Conservation (phyloP, 2,797 vertebrate species). For the Molossus molossus region DNA sequence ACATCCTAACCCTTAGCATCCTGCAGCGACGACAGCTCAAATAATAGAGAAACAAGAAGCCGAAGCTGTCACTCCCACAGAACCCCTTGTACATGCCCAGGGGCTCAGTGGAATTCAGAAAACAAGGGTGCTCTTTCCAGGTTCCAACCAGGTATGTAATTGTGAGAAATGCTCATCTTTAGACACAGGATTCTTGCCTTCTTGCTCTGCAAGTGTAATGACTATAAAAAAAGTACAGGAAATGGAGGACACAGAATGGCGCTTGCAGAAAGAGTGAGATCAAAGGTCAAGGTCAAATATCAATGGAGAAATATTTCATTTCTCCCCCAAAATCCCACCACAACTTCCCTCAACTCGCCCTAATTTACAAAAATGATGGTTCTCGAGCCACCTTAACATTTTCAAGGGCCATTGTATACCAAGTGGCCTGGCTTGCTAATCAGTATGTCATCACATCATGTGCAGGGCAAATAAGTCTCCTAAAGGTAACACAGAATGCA, state of each 20-base stretch:
- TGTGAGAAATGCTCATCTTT: conserved; percentile 54
- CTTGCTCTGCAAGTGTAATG: conserved; percentile 77
- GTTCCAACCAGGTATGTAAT: conserved; percentile 38
- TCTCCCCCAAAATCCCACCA: conserved; percentile 69
- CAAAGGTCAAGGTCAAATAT: conserved; percentile 83
- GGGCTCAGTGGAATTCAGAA: conserved; percentile 36
- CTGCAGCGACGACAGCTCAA: conserved; percentile 28
- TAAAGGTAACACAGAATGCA: background rate
- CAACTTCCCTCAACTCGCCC: conserved; percentile 66
- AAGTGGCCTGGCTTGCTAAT: background rate
- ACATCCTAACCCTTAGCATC: conserved; percentile 63
- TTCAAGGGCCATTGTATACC: background rate
- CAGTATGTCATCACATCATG: background rate
- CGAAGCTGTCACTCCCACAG: conserved; percentile 33
- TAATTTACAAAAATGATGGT: conserved; percentile 57
- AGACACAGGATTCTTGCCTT: background rate
- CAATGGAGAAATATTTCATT: conserved; percentile 69
- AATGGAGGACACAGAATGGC: conserved; percentile 62
- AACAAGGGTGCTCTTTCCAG: conserved; percentile 50
- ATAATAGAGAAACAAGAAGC: conserved; percentile 66
- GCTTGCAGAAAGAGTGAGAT: conserved; percentile 86
- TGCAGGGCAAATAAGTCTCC: background rate
- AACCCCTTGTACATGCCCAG: background rate
- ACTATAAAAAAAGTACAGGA: conserved; percentile 80
- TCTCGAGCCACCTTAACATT: conserved; percentile 67